Evolutionary conservation across 2,888 invertebrate genomes (phyloP).

Genomic region (Cryptocheilus praepositus): DNA sequence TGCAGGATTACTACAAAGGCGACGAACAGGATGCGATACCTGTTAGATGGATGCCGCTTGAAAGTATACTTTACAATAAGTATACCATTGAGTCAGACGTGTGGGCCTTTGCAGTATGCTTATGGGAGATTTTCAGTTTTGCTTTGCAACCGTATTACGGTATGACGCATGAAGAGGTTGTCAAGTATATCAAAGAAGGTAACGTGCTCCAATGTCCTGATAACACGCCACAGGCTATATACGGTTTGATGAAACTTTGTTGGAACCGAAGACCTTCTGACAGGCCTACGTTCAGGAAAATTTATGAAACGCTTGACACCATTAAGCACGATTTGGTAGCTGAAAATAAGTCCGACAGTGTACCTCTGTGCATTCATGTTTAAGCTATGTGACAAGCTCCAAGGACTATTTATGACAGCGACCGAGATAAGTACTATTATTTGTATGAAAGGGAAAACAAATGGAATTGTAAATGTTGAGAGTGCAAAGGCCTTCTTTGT

Average conservation of each 20-base stretch:
- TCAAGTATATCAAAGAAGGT: constrained; percentile 94
- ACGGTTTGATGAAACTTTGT: constrained; percentile 94
- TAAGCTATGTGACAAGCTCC: constrained; percentile 45
- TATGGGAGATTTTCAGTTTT: constrained; percentile 98
- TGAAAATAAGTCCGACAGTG: constrained; percentile 68
- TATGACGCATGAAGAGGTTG: constrained; percentile 97
- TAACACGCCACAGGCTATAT: constrained; percentile 89
- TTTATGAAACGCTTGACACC: constrained; percentile 86
- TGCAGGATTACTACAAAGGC: constrained; percentile 96
- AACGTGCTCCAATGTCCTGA: constrained; percentile 94
- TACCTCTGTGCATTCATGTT: constrained; percentile 68
- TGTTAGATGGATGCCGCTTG: constrained; percentile 98
- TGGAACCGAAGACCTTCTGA: constrained; percentile 92
- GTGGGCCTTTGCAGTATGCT: constrained; percentile 97
- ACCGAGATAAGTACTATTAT: constrained; percentile 35
- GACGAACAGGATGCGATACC: constrained; percentile 97
- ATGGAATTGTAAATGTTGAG: constrained; percentile 42
- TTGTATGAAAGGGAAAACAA: constrained; percentile 34
- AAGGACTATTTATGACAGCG: not conserved
- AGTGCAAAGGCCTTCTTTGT: constrained; percentile 42
- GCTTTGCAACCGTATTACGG: constrained; percentile 98
- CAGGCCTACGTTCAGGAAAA: constrained; percentile 89
- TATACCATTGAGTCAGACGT: constrained; percentile 97
- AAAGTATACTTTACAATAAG: constrained; percentile 96
- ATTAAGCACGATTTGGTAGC: constrained; percentile 76